Evolutionary conservation across 2,797 vertebrate genomes (phyloP).

Genomic region (Xerus rutilus): DNA sequence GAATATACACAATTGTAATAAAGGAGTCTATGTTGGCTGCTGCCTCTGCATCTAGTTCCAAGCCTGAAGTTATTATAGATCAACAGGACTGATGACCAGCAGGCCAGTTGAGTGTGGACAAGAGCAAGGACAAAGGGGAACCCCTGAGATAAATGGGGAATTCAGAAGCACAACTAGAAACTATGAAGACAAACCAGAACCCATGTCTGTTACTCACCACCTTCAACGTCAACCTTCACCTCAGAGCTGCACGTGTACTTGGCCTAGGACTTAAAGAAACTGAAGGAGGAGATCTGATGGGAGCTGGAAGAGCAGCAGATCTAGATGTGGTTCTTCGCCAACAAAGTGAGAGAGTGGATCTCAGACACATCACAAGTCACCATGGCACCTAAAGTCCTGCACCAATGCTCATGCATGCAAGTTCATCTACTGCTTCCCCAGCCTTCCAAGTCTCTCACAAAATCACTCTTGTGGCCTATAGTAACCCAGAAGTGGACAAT

Average conservation of each 20-base stretch:
- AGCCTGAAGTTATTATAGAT: background rate
- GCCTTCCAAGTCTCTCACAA: background rate
- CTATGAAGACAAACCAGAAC: background rate
- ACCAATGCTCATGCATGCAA: background rate
- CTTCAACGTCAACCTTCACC: background rate
- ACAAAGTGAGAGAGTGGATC: background rate
- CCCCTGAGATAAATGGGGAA: background rate
- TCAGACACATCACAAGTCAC: background rate
- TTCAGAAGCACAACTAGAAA: background rate
- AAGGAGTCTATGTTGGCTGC: background rate
- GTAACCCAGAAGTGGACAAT: background rate
- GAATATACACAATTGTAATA: background rate
- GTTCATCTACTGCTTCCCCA: background rate
- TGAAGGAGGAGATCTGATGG: background rate
- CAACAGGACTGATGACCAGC: background rate
- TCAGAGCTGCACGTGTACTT: fast-evolving
- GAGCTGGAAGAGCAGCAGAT: background rate
- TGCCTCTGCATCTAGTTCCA: background rate
- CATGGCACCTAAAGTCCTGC: background rate
- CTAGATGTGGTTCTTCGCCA: too few species aligned
- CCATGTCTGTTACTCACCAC: background rate
- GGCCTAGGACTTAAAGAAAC: background rate
- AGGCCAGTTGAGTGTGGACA: background rate
- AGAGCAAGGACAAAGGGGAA: background rate
- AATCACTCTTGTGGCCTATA: background rate